phyloP scores from a whole-genome alignment of 2,113 vertebrate species.

The Ptilonorhynchus violaceus region DNA sequence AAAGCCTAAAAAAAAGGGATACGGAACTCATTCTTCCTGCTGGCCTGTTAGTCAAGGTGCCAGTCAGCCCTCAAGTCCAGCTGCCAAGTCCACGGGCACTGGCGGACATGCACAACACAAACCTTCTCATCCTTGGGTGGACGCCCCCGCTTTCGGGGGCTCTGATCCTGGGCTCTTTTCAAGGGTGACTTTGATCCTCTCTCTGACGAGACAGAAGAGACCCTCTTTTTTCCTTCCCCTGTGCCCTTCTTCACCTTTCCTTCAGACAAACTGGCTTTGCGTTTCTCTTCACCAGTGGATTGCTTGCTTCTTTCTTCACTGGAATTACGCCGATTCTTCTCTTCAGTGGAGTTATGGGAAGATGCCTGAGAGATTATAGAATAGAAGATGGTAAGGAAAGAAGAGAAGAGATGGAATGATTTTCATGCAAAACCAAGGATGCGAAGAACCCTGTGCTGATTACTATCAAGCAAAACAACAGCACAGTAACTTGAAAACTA shows the following conservation, averaged over 20 bases:
- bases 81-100: constrained; percentile 40
- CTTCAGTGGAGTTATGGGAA: constrained; percentile 79
- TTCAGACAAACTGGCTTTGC: constrained; percentile 78
- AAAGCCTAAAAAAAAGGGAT: neutral
- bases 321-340: constrained; percentile 80
- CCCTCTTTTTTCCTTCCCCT: constrained; percentile 80
- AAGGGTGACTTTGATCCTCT: constrained; percentile 76
- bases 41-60: neutral
- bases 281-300: constrained; percentile 80
- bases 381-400: constrained; percentile 63
- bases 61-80: constrained; percentile 27
- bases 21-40: neutral
- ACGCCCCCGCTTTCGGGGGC: constrained; percentile 88
- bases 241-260: constrained; percentile 76
- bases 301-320: constrained; percentile 87
- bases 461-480: neutral
- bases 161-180: constrained; percentile 87
- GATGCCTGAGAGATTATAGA: constrained; percentile 77
- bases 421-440: constrained; percentile 57
- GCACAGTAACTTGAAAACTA: constrained; percentile 6
- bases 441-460: neutral
- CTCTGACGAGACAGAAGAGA: constrained; percentile 75
- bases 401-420: constrained; percentile 33
- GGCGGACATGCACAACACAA: constrained; percentile 65
- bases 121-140: constrained; percentile 95